Conservation (phyloP, 2,888 invertebrate species). For the Branchinecta sandiegonensis region DNA sequence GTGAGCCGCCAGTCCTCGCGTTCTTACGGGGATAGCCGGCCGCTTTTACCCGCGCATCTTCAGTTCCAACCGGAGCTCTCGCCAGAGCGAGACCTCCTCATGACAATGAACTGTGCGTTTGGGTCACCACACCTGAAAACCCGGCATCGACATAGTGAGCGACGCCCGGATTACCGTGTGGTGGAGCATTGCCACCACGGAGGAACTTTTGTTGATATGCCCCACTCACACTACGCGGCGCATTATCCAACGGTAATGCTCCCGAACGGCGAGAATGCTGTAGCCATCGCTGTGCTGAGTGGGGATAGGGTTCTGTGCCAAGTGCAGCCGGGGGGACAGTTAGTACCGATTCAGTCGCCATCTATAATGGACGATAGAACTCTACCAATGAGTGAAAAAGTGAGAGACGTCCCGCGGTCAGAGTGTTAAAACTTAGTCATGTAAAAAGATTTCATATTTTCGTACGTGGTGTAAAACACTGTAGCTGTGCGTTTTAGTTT, state of each 20-base stretch:
- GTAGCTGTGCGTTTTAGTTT: no score
- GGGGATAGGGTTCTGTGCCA: slow-evolving; percentile 76
- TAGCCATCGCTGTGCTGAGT: slow-evolving; percentile 57
- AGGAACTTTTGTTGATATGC: slow-evolving; percentile 20
- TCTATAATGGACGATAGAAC: not conserved
- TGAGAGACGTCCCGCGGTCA: not conserved
- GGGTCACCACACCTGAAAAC: slow-evolving; percentile 26
- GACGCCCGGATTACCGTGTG: slow-evolving; percentile 27
- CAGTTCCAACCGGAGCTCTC: slow-evolving; percentile 33
- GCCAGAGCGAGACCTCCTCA: slow-evolving; percentile 32
- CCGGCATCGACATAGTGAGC: slow-evolving; percentile 33
- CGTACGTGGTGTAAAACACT: not conserved
- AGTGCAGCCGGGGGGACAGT: slow-evolving; percentile 45
- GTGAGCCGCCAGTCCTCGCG: slow-evolving; percentile 54
- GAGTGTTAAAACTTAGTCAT: slow-evolving; percentile 6
- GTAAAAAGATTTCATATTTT: slow-evolving; percentile 12
- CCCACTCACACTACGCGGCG: slow-evolving; percentile 17
- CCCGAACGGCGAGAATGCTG: slow-evolving; percentile 27
- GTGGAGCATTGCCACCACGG: slow-evolving; percentile 17
- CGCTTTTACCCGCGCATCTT: slow-evolving; percentile 52
- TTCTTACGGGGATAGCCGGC: slow-evolving; percentile 63
- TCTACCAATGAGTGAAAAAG: not conserved
- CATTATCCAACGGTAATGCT: slow-evolving; percentile 23
- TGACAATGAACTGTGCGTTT: slow-evolving; percentile 33
- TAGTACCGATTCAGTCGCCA: slow-evolving; percentile 10